Evolutionary conservation across 2,888 invertebrate species (phyloP).

Genomic region (Pedicia rivosa): DNA sequence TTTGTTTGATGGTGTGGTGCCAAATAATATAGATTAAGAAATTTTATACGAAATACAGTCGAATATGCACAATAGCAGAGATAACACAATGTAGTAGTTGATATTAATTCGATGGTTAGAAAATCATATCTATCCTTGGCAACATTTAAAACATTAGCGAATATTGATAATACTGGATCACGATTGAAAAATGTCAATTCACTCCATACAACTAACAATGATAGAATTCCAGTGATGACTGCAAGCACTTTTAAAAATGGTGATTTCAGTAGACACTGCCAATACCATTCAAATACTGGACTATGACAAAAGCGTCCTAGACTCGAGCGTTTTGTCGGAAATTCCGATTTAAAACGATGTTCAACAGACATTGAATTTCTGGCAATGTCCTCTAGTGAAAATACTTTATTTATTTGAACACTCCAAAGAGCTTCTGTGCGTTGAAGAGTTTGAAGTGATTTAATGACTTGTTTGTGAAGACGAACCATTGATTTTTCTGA

Average conservation of each 20-base stretch:
- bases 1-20: constrained; percentile 97
- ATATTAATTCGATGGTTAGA: constrained; percentile 85
- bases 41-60: constrained; percentile 88
- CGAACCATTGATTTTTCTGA: constrained; percentile 75
- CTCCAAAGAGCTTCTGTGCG: constrained; percentile 92
- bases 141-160: constrained; percentile 81
- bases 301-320: constrained; percentile 44
- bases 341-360: constrained; percentile 47
- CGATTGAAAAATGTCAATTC: constrained; percentile 96
- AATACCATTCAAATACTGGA: constrained; percentile 81
- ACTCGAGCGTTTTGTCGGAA: constrained; percentile 43
- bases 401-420: constrained; percentile 60
- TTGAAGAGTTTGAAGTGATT: constrained; percentile 79
- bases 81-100: constrained; percentile 83
- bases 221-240: constrained; percentile 57
- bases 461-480: constrained; percentile 84
- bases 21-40: constrained; percentile 92
- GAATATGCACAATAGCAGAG: constrained; percentile 96
- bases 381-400: constrained; percentile 76
- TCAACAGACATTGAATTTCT: constrained; percentile 48
- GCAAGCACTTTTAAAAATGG: constrained; percentile 62
- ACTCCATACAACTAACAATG: constrained; percentile 93
- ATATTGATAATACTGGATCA: constrained; percentile 82
- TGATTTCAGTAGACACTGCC: constrained; percentile 72
- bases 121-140: constrained; percentile 78